Base-by-base conservation (phyloP, 1,140 invertebrate species). In the Ooceraea biroi region DNA sequence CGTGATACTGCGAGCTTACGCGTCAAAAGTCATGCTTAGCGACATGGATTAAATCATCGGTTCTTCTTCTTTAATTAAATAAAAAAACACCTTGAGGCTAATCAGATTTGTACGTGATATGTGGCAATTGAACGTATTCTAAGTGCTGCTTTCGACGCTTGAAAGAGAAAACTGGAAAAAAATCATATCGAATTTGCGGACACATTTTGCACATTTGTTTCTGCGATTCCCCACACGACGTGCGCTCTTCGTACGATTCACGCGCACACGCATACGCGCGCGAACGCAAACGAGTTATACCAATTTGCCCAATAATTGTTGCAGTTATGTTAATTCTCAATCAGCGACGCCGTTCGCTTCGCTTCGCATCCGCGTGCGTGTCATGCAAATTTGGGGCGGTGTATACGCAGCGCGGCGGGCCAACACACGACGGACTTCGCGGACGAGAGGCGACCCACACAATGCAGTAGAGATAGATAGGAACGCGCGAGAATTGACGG, bases 311-410 rank as follows among this genome's bases (percentile, higher is more conserved):
- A 90, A 93, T 93, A 92, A 94, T 93, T 93, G 91, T 93, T 90
- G 90, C 89, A 92, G 92, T 93, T 92, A 93, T 93, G 92, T 93
- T 92, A 94, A 93, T 92, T 93, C 89, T 87, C 92, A 93, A 93
- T 92, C 91, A 93, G 89, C 88, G 73, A 77, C 85, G 85, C 84
- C 78, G 77, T 69, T 88, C 82, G 78, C 17, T 58, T 84, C 82
- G 74, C n/a, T 48, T 88, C 84, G 41, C 85, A 52, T 74, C 61
- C 89, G 80, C 78, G 77, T 78, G 78, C 85, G 85, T 88, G 90
- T 91, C 88, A 92, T 91, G 91, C 90, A 91, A 92, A 92, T 92
- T 89, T 82, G 52, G 50, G 5, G 25, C 19, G 17, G 44, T 57
- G 50, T 71, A 50, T 57, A 36, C 10, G 68, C 61, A 44, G 25